Percentiles rank a stretch among this genome's conserved stretches.
Conservation (phyloP, 2,113 vertebrate genomes). For the Anguilla rostrata region DNA sequence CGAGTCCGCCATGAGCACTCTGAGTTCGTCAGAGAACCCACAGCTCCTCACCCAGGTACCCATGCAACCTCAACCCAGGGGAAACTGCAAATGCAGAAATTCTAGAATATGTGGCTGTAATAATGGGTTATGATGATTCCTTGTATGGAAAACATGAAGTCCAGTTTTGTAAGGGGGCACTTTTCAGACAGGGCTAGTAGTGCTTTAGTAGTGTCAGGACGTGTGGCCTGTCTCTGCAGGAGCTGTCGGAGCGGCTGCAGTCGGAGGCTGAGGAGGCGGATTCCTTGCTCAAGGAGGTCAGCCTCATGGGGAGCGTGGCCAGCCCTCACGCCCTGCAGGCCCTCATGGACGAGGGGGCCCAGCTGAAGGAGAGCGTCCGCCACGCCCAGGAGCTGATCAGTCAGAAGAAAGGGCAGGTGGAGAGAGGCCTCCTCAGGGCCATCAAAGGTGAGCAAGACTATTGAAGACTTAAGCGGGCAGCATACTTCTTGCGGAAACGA, state of each 20-base stretch:
- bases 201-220: not conserved
- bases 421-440: slow-evolving; percentile 75
- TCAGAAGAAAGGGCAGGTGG: slow-evolving; percentile 80
- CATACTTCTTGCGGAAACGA: too few relatives aligned
- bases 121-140: not conserved
- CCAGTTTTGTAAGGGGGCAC: not conserved
- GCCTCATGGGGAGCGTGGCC: slow-evolving; percentile 67
- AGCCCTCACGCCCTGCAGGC: slow-evolving; percentile 76
- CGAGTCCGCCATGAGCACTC: slow-evolving; percentile 46
- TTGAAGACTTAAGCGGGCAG: too few relatives aligned
- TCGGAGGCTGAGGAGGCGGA: slow-evolving; percentile 77
- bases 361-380: slow-evolving; percentile 61
- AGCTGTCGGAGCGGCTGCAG: slow-evolving; percentile 78
- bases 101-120: too few relatives aligned
- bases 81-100: too few relatives aligned
- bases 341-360: slow-evolving; percentile 67
- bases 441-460: slow-evolving; percentile 68
- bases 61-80: not conserved
- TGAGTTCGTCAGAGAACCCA: slow-evolving; percentile 39
- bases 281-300: slow-evolving; percentile 76
- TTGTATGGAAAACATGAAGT: not conserved
- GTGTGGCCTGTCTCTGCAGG: slow-evolving; percentile 59
- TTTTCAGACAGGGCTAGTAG: not conserved
- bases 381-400: slow-evolving; percentile 79
- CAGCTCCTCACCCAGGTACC: slow-evolving; percentile 54